Conservation (phyloP, 2,888 invertebrate species). For the Blera fallax region DNA sequence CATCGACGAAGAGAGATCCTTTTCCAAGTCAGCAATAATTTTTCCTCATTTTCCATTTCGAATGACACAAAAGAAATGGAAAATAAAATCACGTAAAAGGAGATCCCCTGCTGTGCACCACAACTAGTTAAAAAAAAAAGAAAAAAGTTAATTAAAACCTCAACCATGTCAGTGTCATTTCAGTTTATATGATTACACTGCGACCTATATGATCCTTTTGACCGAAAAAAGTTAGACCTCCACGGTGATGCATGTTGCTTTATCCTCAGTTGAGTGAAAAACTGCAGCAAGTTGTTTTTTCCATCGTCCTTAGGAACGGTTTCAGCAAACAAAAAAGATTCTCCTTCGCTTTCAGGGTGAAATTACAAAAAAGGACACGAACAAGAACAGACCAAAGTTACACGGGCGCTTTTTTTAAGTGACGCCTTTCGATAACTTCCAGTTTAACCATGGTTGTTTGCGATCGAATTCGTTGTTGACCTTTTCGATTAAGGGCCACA, state of each 20-base stretch:
- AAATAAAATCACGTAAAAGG: not conserved
- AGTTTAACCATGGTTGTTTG: too few relatives aligned
- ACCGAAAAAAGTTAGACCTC: not conserved
- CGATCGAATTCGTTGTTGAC: too few relatives aligned
- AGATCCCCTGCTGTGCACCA: not conserved
- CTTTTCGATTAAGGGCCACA: too few relatives aligned
- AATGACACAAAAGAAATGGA: not conserved
- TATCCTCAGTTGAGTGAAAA: not conserved
- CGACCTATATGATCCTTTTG: not conserved
- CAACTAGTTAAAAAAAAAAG: not conserved
- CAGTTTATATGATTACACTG: slow-evolving; percentile 8
- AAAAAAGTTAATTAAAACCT: slow-evolving; percentile 47
- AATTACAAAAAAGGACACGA: too few relatives aligned
- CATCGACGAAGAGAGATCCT: not conserved
- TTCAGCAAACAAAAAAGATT: too few relatives aligned
- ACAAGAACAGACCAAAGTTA: too few relatives aligned
- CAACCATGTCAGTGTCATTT: slow-evolving; percentile 30
- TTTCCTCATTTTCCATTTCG: not conserved
- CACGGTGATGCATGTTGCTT: not conserved
- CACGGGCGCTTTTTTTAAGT: too few relatives aligned
- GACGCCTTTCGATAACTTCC: too few relatives aligned
- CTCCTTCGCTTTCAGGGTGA: too few relatives aligned
- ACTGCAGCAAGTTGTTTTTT: not conserved
- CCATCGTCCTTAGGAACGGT: not conserved
- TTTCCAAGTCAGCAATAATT: not conserved